phyloP scores from a whole-genome alignment of 2,888 invertebrate genomes.

The Lycocerus yunnanus region DNA sequence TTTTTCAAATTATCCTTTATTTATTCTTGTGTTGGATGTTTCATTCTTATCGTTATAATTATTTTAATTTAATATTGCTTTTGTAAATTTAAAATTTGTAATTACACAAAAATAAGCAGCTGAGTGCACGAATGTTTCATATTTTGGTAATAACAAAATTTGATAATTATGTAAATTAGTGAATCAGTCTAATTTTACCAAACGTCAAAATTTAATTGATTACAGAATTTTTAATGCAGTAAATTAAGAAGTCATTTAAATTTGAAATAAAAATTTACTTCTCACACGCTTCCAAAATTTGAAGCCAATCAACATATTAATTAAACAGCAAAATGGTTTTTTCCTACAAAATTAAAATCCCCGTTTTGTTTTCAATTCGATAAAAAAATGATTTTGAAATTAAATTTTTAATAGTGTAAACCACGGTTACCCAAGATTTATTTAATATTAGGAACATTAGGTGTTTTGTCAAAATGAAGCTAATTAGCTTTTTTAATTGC shows the following conservation, averaged over 20 bases:
- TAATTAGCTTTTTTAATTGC: not conserved
- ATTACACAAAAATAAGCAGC: not conserved
- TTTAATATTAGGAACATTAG: too few relatives aligned
- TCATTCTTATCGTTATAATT: too few relatives aligned
- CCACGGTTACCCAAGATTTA: too few relatives aligned
- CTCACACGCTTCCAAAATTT: not conserved
- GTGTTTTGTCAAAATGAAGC: not conserved
- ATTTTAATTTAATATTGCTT: too few relatives aligned
- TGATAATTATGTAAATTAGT: not conserved
- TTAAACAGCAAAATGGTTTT: not conserved
- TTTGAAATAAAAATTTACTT: not conserved
- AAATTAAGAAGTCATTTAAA: not conserved
- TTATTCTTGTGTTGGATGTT: too few relatives aligned
- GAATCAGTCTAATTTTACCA: not conserved
- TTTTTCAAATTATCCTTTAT: too few relatives aligned
- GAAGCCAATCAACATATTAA: not conserved
- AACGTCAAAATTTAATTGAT: not conserved
- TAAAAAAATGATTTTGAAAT: not conserved
- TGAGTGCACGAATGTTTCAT: not conserved
- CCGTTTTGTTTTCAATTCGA: not conserved
- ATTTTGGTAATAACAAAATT: not conserved
- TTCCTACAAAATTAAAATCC: not conserved
- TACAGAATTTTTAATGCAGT: not conserved
- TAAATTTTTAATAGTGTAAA: too few relatives aligned
- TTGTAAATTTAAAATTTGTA: not conserved